Conservation (phyloP, 1,140 invertebrate species). For the Pseudoatta argentina region DNA sequence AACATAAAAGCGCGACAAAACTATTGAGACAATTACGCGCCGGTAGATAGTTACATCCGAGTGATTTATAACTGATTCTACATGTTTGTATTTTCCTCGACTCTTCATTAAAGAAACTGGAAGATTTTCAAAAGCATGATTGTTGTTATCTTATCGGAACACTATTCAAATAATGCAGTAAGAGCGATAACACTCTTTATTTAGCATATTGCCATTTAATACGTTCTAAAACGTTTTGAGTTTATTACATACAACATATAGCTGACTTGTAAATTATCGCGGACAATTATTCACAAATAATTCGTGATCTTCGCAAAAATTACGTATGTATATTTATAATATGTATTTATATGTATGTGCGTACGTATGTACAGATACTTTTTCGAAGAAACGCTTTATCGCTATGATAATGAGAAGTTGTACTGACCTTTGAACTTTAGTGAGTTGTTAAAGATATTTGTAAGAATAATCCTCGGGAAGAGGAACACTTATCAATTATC, state of each 20-base stretch:
- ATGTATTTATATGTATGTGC: background rate
- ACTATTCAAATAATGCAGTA: background rate
- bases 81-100: background rate
- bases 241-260: background rate
- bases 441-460: background rate
- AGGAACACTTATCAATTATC: background rate
- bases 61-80: background rate
- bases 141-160: constrained; percentile 44
- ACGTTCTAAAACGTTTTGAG: background rate
- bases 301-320: background rate
- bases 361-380: background rate
- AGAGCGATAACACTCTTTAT: background rate
- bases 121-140: constrained; percentile 1
- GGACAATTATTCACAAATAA: background rate
- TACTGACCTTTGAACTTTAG: constrained; percentile 32
- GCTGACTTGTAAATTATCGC: background rate
- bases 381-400: background rate
- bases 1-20: background rate
- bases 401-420: background rate
- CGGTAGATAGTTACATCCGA: background rate
- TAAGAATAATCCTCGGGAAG: background rate
- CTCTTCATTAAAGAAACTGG: background rate
- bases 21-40: background rate
- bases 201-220: background rate
- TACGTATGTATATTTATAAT: background rate